These are phyloP conservation scores for Sitophilus oryzae DNA, from an alignment of 1,140 invertebrate species.

Conservation along the genomic window DNA sequence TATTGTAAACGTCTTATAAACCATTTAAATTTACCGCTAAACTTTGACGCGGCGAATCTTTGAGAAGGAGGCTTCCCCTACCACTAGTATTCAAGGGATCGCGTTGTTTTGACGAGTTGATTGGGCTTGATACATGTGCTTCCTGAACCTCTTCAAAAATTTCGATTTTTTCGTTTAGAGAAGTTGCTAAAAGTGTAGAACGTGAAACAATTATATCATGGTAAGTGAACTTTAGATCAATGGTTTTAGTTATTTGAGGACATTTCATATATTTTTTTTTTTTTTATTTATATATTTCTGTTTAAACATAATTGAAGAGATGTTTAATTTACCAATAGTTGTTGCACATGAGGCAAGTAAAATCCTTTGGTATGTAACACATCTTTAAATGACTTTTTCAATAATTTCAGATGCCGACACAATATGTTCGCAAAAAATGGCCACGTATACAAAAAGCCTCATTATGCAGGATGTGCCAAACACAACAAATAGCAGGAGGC, in stretches of 20 bases:
- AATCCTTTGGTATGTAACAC: conserved; percentile 1
- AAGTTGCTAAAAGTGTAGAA: no score
- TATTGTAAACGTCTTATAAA: conserved; percentile 1
- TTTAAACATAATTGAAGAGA: background rate
- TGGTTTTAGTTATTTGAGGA: no score
- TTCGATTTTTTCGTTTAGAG: background rate
- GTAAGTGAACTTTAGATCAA: no score
- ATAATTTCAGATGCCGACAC: conserved; percentile 15
- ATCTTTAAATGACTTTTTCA: background rate
- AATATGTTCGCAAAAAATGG: conserved; percentile 14
- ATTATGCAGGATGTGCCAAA: conserved; percentile 19
- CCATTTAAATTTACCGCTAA: background rate
- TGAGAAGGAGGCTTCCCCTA: no score
- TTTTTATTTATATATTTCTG: background rate
- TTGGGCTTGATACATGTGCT: no score
- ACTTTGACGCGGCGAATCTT: no score
- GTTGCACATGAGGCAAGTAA: conserved; percentile 4
- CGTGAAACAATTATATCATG: no score
- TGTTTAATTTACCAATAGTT: conserved; percentile 6
- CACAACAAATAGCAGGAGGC: conserved; percentile 12
- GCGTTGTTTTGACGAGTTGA: no score
- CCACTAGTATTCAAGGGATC: no score
- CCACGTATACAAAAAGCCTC: conserved; percentile 16
- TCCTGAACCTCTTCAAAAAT: conserved; percentile 2
- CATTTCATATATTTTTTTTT: no score